Percentiles rank a stretch among this genome's conserved stretches.
phyloP scores from a whole-genome alignment of 1,140 invertebrate genomes.

The Nymphalis io region DNA sequence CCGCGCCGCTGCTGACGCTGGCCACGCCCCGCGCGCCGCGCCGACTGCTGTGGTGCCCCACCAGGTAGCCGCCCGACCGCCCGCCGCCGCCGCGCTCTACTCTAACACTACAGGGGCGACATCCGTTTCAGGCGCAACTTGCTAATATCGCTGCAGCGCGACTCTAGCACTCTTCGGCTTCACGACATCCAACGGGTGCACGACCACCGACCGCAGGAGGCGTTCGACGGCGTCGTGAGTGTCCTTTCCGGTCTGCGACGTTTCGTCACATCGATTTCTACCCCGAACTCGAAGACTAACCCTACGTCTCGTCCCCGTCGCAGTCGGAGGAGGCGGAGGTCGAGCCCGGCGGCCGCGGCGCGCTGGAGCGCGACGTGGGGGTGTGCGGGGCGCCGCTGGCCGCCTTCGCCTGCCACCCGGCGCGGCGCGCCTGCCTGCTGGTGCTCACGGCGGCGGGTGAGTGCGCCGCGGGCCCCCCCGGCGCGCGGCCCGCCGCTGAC shows the following conservation, averaged over 20 bases:
- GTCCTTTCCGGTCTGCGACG: no score
- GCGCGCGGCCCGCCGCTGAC: no score
- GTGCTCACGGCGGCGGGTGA: slow-evolving; percentile 78
- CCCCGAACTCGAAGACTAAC: no score
- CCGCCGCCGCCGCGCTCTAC: no score
- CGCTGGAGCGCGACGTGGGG: slow-evolving; percentile 86
- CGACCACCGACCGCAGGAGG: slow-evolving; percentile 29
- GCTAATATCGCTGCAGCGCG: slow-evolving; percentile 87
- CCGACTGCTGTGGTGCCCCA: slow-evolving; percentile 94
- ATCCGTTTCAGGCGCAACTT: slow-evolving; percentile 84
- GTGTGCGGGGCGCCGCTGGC: slow-evolving; percentile 81
- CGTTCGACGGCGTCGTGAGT: slow-evolving; percentile 48
- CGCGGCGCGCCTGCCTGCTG: slow-evolving; percentile 88
- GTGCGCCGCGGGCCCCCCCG: background rate
- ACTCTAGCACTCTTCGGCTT: slow-evolving; percentile 85
- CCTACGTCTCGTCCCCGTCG: slow-evolving; percentile 29
- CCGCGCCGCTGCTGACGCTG: slow-evolving; percentile 84
- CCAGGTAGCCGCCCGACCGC: slow-evolving; percentile 82
- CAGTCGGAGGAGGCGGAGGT: slow-evolving; percentile 54
- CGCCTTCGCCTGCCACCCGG: slow-evolving; percentile 92
- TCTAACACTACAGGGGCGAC: background rate
- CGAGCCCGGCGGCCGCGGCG: slow-evolving; percentile 81
- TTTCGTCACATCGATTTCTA: no score
- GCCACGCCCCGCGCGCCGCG: slow-evolving; percentile 82
- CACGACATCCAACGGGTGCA: slow-evolving; percentile 91